Evolutionary conservation across 2,888 invertebrate species (phyloP).

Genomic region (Rhopalosiphum nymphaeae): DNA sequence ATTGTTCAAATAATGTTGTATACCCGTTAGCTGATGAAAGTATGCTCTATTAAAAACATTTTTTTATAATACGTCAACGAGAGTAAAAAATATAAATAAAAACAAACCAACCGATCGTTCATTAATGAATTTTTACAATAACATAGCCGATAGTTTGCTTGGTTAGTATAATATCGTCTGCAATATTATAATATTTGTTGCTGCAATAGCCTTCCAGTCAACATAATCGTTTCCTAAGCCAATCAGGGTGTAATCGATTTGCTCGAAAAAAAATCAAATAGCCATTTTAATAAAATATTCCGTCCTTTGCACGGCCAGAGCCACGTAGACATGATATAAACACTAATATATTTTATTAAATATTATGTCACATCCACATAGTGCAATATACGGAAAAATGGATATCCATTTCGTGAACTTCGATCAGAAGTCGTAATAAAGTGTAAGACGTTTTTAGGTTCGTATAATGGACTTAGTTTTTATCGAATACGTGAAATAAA

Average conservation of each 20-base stretch:
- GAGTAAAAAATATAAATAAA: not conserved
- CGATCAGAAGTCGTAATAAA: not conserved
- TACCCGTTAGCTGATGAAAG: not conserved
- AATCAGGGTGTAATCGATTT: not conserved
- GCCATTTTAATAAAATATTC: not conserved
- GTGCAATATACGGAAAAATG: not conserved
- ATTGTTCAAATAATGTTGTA: not conserved
- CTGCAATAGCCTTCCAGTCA: not conserved
- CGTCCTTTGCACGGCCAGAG: no score
- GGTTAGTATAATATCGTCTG: not conserved
- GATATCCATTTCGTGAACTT: not conserved
- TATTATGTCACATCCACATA: not conserved
- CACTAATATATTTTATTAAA: not conserved
- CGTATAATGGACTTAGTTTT: not conserved
- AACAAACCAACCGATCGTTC: not conserved
- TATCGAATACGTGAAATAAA: not conserved
- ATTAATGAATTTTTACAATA: not conserved
- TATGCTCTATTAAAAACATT: not conserved
- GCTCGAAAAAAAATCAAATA: not conserved
- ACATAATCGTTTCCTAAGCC: not conserved
- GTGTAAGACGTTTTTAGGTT: not conserved
- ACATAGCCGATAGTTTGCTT: not conserved
- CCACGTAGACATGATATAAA: not conserved
- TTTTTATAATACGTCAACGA: not conserved
- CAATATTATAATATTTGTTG: not conserved